A percentile compares a stretch with the other conserved stretches of the same genome.
Conservation (phyloP, 2,797 vertebrate species). For the Megalops cyprinoides region DNA sequence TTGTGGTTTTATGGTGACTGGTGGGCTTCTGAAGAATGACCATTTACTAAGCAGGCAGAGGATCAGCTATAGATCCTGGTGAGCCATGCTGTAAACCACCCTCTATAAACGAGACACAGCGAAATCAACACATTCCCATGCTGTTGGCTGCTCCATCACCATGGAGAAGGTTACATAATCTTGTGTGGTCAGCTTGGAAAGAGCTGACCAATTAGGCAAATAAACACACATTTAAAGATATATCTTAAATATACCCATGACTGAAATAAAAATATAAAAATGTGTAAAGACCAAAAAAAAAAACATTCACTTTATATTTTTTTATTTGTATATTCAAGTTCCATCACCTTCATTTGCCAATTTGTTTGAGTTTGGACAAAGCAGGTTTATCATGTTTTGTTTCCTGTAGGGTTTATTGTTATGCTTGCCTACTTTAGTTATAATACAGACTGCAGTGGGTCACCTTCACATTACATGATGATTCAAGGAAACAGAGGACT, state of each 20-base stretch:
- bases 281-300: conserved; percentile 18
- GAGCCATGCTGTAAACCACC: conserved; percentile 5
- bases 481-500: not conserved
- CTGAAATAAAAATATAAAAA: not conserved
- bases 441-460: not conserved
- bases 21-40: not conserved
- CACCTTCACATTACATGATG: conserved; percentile 22
- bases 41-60: not conserved
- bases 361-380: too few relatives aligned
- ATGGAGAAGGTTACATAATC: conserved; percentile 32
- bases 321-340: conserved; percentile 19
- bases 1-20: conserved; percentile 3
- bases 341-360: conserved; percentile 16
- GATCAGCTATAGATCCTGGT: conserved; percentile 13
- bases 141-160: conserved; percentile 27
- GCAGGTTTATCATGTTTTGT: conserved; percentile 3
- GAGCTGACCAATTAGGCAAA: conserved; percentile 25
- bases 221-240: conserved; percentile 14
- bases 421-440: conserved; percentile 6
- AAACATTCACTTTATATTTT: conserved; percentile 10
- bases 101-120: conserved; percentile 19
- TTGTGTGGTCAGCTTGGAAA: conserved; percentile 33
- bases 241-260: conserved; percentile 6
- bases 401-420: conserved; percentile 1
- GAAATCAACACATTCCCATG: conserved; percentile 29